Conservation (phyloP, 2,113 vertebrate genomes). For the Mirza zaza region DNA sequence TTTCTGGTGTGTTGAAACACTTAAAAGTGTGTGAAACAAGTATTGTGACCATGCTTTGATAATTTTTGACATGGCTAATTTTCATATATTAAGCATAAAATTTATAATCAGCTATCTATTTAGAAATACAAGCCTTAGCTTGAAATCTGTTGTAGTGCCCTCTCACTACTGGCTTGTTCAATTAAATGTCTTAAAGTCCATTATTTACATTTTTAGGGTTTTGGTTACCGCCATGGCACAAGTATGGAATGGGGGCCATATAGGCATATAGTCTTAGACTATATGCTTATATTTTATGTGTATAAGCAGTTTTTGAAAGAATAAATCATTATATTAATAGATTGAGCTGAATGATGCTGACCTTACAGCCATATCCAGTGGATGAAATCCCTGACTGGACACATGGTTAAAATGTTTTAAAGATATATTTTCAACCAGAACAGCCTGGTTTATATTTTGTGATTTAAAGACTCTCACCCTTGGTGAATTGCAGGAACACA, state of each 20-base stretch:
- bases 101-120: slow-evolving; percentile 9
- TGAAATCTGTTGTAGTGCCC: not conserved
- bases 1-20: not conserved
- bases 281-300: not conserved
- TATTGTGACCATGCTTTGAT: not conserved
- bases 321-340: not conserved
- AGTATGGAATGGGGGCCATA: not conserved
- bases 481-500: not conserved
- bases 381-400: slow-evolving; percentile 1
- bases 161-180: slow-evolving; percentile 38
- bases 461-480: not conserved
- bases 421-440: not conserved
- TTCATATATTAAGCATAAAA: slow-evolving; percentile 24
- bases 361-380: not conserved
- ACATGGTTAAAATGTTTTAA: not conserved
- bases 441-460: not conserved
- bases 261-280: not conserved
- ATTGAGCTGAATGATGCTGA: not conserved
- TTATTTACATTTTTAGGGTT: not conserved
- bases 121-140: slow-evolving; percentile 5
- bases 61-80: slow-evolving; percentile 25
- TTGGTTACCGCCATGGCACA: not conserved
- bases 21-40: not conserved
- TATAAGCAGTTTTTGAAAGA: not conserved
- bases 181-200: not conserved